Evolutionary conservation across 1,140 invertebrate genomes (phyloP).

Genomic region (Apis cerana): DNA sequence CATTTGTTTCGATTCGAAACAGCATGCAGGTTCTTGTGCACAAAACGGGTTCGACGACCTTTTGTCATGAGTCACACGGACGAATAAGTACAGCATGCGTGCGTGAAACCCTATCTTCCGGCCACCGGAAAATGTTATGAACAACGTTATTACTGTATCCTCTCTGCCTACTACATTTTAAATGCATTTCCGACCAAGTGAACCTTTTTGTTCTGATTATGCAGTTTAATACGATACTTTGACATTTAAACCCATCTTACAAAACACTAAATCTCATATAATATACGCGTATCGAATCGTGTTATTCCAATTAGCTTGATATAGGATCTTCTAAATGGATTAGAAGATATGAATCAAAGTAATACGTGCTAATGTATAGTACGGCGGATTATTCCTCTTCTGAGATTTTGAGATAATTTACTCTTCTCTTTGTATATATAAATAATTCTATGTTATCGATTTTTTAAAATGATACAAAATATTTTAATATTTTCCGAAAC

Average conservation of each 20-base stretch:
- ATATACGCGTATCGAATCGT: too few relatives aligned
- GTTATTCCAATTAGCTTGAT: too few relatives aligned
- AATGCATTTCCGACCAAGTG: constrained; percentile 46
- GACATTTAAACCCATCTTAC: neutral
- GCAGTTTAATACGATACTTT: neutral
- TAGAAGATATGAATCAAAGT: too few relatives aligned
- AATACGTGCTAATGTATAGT: too few relatives aligned
- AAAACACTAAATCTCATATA: neutral
- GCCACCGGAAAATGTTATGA: constrained; percentile 73
- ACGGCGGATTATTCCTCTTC: too few relatives aligned
- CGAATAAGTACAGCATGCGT: constrained; percentile 62
- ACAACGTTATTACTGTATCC: constrained; percentile 64
- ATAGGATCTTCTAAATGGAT: too few relatives aligned
- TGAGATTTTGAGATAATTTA: too few relatives aligned
- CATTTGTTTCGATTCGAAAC: neutral
- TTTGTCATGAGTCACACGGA: constrained; percentile 65
- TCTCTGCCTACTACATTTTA: constrained; percentile 31
- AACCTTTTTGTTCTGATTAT: constrained; percentile 51
- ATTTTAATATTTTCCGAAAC: too few relatives aligned
- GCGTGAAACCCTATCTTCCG: constrained; percentile 68
- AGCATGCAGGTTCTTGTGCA: constrained; percentile 10
- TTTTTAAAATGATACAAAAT: too few relatives aligned
- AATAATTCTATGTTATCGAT: too few relatives aligned
- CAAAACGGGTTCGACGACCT: constrained; percentile 67
- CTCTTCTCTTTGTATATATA: too few relatives aligned